Evolutionary conservation across 92 coral and sea anemone genomes (phyloP).

Genomic region (Heliopora coerulea): DNA sequence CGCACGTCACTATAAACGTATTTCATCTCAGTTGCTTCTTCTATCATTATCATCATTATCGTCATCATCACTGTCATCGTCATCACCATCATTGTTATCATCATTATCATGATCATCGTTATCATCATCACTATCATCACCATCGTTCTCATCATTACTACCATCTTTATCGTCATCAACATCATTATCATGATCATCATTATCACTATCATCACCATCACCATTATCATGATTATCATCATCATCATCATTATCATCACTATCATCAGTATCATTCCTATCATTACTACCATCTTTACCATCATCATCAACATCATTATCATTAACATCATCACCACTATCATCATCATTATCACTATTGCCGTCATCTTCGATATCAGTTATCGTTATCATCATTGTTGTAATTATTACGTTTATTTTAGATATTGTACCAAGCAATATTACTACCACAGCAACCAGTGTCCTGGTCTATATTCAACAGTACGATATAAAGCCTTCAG

Average conservation of each 20-base stretch:
- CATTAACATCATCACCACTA: neutral
- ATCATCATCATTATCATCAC: neutral
- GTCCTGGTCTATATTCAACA: conserved; percentile 24
- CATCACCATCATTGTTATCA: neutral
- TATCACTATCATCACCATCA: neutral
- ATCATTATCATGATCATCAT: neutral
- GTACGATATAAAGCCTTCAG: conserved; percentile 33
- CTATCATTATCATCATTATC: no score
- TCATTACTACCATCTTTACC: neutral
- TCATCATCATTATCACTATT: neutral
- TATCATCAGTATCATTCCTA: neutral
- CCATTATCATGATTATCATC: neutral
- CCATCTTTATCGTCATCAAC: neutral
- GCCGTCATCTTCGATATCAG: neutral
- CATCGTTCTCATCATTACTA: neutral
- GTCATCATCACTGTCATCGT: neutral
- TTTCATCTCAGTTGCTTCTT: no score
- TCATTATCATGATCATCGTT: neutral
- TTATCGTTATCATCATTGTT: neutral
- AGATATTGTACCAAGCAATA: conserved; percentile 38
- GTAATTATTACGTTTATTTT: neutral
- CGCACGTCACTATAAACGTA: no score
- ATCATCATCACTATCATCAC: neutral
- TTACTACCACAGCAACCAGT: conserved; percentile 19
- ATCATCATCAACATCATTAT: neutral